phyloP scores from a whole-genome alignment of 2,888 invertebrate species.

The Hydroisotoma schaefferi region DNA sequence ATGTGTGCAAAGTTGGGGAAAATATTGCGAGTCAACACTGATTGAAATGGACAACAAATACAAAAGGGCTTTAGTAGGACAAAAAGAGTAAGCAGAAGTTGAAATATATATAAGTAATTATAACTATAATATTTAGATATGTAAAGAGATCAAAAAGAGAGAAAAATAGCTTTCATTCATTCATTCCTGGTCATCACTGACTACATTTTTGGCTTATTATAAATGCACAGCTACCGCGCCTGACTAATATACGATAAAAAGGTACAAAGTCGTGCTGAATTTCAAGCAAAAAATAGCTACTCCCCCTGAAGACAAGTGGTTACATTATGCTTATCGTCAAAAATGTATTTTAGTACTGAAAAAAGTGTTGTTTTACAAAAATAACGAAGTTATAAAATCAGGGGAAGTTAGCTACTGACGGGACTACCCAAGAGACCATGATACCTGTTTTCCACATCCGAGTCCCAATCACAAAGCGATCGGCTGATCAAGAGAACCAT shows the following conservation, averaged over 20 bases:
- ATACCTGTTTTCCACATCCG: not conserved
- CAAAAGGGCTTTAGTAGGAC: slow-evolving; percentile 14
- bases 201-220: slow-evolving; percentile 10
- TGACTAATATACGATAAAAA: slow-evolving; percentile 10
- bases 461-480: not conserved
- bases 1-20: slow-evolving; percentile 20
- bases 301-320: not conserved
- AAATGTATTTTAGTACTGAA: not conserved
- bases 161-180: slow-evolving; percentile 14
- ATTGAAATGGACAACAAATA: slow-evolving; percentile 20
- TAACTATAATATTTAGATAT: slow-evolving; percentile 17
- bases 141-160: slow-evolving; percentile 21
- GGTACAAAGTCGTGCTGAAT: slow-evolving; percentile 9
- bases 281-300: slow-evolving; percentile 2
- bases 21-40: slow-evolving; percentile 32
- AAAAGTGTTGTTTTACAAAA: not conserved
- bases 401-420: slow-evolving; percentile 5
- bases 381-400: not conserved
- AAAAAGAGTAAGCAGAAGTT: slow-evolving; percentile 12
- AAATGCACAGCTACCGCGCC: slow-evolving; percentile 22
- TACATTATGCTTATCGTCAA: not conserved
- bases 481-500: not conserved
- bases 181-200: not conserved
- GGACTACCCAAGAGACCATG: slow-evolving; percentile 10
- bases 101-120: not conserved